A percentile compares a stretch with the other conserved stretches of the same genome.
These are phyloP conservation scores for Andrena haemorrhoa DNA, from an alignment of 2,888 invertebrate genomes.

Conservation along the genomic window DNA sequence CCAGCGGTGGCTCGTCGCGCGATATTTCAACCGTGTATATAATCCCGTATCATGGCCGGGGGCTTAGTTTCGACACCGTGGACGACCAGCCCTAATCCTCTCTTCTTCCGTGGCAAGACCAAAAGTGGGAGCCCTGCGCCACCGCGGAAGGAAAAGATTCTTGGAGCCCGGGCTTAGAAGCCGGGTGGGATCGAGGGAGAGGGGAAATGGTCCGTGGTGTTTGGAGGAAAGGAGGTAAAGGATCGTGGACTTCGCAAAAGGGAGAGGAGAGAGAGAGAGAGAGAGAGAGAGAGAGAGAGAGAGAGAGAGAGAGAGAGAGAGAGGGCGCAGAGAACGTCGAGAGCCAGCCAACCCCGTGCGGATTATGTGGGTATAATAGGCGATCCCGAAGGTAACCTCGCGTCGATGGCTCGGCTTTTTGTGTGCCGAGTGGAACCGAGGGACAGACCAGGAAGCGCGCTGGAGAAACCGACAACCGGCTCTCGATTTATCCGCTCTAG, in stretches of 20 bases:
- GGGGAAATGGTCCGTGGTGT: conserved; percentile 37
- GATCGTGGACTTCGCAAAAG: conserved; percentile 15
- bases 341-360: conserved; percentile 48
- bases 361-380: conserved; percentile 71
- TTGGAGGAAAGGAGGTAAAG: conserved; percentile 43
- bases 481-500: conserved; percentile 65
- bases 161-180: conserved; percentile 31
- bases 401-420: conserved; percentile 69
- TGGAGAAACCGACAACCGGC: conserved; percentile 47
- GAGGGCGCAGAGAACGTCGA: neutral
- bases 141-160: conserved; percentile 65
- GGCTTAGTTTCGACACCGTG: conserved; percentile 81
- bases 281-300: neutral
- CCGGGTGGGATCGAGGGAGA: conserved; percentile 24
- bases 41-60: conserved; percentile 81
- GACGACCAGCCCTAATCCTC: conserved; percentile 78
- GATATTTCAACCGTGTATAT: conserved; percentile 81
- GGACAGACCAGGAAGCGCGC: conserved; percentile 27
- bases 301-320: neutral
- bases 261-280: neutral
- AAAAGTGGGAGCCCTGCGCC: conserved; percentile 53
- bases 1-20: conserved; percentile 54
- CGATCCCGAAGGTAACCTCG: conserved; percentile 70
- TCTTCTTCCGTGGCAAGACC: conserved; percentile 59
- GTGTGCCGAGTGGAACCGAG: conserved; percentile 30